These are phyloP conservation scores for Prorops nasuta DNA, from an alignment of 1,140 invertebrate genomes.

Conservation along the genomic window DNA sequence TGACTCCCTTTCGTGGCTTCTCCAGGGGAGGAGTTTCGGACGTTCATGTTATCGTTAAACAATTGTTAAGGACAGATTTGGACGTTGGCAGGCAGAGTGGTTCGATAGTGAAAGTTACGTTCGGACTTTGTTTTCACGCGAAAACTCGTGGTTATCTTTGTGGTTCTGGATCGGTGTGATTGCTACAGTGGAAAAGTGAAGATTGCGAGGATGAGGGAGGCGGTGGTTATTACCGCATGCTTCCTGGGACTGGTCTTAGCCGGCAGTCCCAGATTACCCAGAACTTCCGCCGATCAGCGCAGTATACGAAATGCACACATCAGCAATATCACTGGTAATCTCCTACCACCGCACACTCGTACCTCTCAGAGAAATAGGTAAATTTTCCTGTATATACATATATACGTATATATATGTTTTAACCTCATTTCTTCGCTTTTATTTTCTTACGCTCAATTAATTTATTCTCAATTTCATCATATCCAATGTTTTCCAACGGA, in stretches of 20 bases:
- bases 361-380: conserved; percentile 46
- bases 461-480: too few species aligned
- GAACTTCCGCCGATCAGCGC: conserved; percentile 50
- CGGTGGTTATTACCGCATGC: conserved; percentile 42
- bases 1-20: too few species aligned
- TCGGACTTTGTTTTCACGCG: too few species aligned
- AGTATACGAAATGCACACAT: conserved; percentile 43
- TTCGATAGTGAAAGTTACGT: too few species aligned
- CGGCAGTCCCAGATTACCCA: conserved; percentile 47
- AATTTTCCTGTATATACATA: conserved; percentile 1
- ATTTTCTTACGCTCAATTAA: too few species aligned
- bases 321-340: conserved; percentile 36
- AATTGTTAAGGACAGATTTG: too few species aligned
- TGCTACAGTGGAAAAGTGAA: not conserved
- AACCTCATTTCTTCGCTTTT: too few species aligned
- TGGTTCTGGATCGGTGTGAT: not conserved
- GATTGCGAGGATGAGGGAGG: conserved; percentile 35
- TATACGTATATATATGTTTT: not conserved
- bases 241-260: conserved; percentile 43
- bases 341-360: conserved; percentile 34
- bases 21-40: too few species aligned
- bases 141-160: too few species aligned
- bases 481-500: too few species aligned
- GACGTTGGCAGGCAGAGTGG: too few species aligned
- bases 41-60: too few species aligned